Base-by-base conservation (phyloP, 2,113 vertebrate genomes). In the Entomyzon cyanotis region DNA sequence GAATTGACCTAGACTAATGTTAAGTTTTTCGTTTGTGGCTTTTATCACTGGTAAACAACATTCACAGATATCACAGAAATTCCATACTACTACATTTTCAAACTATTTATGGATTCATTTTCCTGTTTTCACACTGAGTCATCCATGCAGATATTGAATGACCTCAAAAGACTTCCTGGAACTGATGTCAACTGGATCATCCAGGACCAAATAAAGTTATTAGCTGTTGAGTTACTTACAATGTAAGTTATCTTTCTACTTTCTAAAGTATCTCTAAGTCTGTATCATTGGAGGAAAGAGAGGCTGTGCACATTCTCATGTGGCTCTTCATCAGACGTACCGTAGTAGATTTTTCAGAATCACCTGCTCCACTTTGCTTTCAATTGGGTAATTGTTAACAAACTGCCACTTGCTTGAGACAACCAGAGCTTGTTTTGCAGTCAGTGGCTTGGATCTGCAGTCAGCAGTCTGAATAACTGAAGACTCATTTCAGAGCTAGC, bases 401-500 rank as follows among this genome's bases (percentile, higher is more conserved):
- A 94, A 87, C 46, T 67, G 68, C 52, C 83, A 46, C 71, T 92
- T 87, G 62, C 44, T 42, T 63, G 79, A 95, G 88, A 86, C 71
- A 93, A 27, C 35, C 74, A 73, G 84, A 42, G 81, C 62, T 56
- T 93, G 78, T 90, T 83, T 67, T 84, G 30, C 70, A 76, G 49
- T 37, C 65, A 85, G 65, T 71, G 62, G n/a, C 65, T 88, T 6
- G 44, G 41, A 46, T 78, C n/a, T 67, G 41, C 75, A 89, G 88
- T 62, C 76, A 49, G 28, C 28, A 83, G 64, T 49, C 69, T 95
- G 88, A 90, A 52, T 75, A 84, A 94, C 85, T 74, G 71, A 95
- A 42, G 83, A 49, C 64, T 91, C 73, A 76, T 96, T 96, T 94
- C 90, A 90, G 94, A 94, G 64, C 83, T 71, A 86, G 85, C 88